phyloP scores from a whole-genome alignment of 1,140 invertebrate species.

The Heliconius hermathena region DNA sequence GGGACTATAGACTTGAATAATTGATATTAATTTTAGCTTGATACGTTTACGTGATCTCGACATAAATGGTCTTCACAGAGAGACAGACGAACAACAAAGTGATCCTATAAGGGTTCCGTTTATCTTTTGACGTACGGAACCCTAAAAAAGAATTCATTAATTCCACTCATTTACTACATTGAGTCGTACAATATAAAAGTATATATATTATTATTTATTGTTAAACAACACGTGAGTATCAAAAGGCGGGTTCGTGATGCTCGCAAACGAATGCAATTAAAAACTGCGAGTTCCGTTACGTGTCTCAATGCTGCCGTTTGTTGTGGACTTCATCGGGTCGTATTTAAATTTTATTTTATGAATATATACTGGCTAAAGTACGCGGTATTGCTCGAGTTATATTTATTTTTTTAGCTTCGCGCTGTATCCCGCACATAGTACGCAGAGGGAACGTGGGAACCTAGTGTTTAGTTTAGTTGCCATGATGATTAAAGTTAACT shows the following conservation, averaged over 20 bases:
- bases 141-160: background rate
- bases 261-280: slow-evolving; percentile 65
- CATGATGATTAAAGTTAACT: too few species aligned
- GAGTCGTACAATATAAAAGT: background rate
- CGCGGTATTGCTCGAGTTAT: background rate
- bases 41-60: too few species aligned
- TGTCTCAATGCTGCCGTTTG: slow-evolving; percentile 7
- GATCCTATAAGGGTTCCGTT: too few species aligned
- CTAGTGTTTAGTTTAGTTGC: background rate
- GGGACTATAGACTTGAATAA: too few species aligned
- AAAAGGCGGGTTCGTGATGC: slow-evolving; percentile 53
- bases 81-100: too few species aligned
- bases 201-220: slow-evolving; percentile 42
- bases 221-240: slow-evolving; percentile 44
- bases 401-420: too few species aligned
- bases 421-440: too few species aligned
- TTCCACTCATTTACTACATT: background rate
- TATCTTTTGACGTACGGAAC: too few species aligned
- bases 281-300: slow-evolving; percentile 40
- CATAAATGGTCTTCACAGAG: too few species aligned
- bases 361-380: background rate
- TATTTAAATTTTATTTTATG: slow-evolving; percentile 4
- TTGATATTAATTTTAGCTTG: too few species aligned
- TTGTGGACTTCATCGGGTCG: background rate
- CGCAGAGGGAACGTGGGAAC: background rate